Base-by-base conservation (phyloP, 2,888 invertebrate genomes). In the Harpalus rufipes region DNA sequence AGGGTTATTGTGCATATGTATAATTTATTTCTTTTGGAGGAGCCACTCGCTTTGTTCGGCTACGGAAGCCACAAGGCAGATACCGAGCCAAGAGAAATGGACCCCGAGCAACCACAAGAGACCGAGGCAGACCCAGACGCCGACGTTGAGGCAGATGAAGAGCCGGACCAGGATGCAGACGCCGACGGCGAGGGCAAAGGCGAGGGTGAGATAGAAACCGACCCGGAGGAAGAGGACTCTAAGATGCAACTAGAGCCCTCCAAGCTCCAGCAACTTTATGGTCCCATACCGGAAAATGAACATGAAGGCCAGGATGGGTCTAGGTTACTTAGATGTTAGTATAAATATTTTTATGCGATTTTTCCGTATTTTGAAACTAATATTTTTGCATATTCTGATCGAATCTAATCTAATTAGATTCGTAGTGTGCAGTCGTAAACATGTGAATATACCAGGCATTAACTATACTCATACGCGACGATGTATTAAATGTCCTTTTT, bases 11-110 rank as follows among this genome's bases (percentile, higher is more conserved):
- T 32, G 32, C 5, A 12, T 65, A 65, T 6, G 10, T 65, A 25
- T 32, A 32, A 32, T 32, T 32, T 32, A 32, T 32, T 51, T 51
- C 4, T 59, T 59, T 93, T 99, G 88, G 98, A 98, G 89, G 97
- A 98, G 90, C 92, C 99, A 85, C 92, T 99, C 88, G 97, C 97
- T 10, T 94, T 98, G 91, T 99, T 99, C 91, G 96, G 96, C 87
- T 96, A 91, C 87, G 85, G 81, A 51, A 12, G 44, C 12, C 88
- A 87, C 61, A 87, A 87, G 81, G 88, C 89, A 58, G 89, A 89
- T n/a, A 25, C 56, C 56, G 78, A 78, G 12, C 5, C 16, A 18
- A 21, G 39, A 12, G 78, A 83, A 8, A 78, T 78, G 56, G 78
- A 14, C 5, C 18, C 72, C 8, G 44, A 41, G 14, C 44, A 74